These are phyloP conservation scores for Lepidocyrtinus sp. DNA, from an alignment of 2,888 invertebrate genomes.

Conservation along the genomic window DNA sequence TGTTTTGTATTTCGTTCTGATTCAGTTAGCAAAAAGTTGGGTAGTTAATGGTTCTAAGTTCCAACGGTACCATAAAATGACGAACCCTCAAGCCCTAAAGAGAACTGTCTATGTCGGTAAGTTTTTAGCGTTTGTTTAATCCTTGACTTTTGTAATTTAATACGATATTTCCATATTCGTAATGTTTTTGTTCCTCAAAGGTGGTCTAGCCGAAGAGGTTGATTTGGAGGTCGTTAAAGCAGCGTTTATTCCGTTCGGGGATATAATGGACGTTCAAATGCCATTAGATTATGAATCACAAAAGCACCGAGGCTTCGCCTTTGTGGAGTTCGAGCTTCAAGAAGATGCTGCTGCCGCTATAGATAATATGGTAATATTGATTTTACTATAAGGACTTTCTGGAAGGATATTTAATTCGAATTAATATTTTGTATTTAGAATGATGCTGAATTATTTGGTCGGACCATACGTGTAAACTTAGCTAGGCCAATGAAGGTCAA, in stretches of 20 bases:
- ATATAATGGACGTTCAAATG: slow-evolving; percentile 97
- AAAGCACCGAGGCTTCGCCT: slow-evolving; percentile 98
- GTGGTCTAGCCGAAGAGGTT: slow-evolving; percentile 94
- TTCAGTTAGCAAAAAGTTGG: no score
- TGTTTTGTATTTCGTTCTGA: slow-evolving; percentile 2
- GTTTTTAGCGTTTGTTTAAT: slow-evolving; percentile 62
- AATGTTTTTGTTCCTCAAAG: slow-evolving; percentile 71
- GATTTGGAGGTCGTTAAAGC: slow-evolving; percentile 95
- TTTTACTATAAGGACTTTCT: background rate
- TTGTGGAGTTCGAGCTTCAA: slow-evolving; percentile 96
- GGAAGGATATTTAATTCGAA: slow-evolving; percentile 7
- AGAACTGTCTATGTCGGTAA: slow-evolving; percentile 85
- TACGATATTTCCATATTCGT: background rate
- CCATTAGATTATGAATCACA: slow-evolving; percentile 98
- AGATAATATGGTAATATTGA: slow-evolving; percentile 93
- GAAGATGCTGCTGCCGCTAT: slow-evolving; percentile 99
- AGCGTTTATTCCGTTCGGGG: slow-evolving; percentile 98
- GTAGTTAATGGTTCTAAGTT: no score
- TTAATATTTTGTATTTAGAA: slow-evolving; percentile 81
- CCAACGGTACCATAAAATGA: slow-evolving; percentile 45
- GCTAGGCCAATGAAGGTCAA: slow-evolving; percentile 97
- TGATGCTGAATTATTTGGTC: slow-evolving; percentile 96
- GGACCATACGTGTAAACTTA: slow-evolving; percentile 95
- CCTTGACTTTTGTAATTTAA: background rate
- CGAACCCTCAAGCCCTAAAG: slow-evolving; percentile 73